Evolutionary conservation across 2,888 invertebrate species (phyloP), one percentile per base, ranked within the genome.

Genomic region (Antitype chi): DNA sequence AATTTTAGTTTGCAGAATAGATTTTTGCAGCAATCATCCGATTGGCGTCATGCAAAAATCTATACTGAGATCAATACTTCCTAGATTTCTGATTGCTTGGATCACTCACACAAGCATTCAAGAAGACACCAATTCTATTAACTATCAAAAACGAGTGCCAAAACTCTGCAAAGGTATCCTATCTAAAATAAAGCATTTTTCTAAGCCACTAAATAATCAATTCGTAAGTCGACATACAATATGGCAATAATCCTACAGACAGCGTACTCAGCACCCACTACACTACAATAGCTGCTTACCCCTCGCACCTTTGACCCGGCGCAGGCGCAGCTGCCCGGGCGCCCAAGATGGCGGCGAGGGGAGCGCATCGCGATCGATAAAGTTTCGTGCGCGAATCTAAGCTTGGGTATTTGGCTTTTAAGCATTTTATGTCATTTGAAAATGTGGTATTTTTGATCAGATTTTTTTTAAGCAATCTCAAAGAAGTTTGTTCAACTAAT

Each of bases 231-330:
- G 68, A 72, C 86, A 91, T 91, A 90, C 92, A 94, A 93, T 80
- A 93, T 92, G 93, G 92, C 92, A 87, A 88, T 92, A 93, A 94
- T 94, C 93, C 92, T 91, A 89, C 89, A 94, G 93, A 93, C 90
- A 91, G 88, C 85, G 89, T 80, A 91, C 93, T 93, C 92, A 90
- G 93, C 95, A 90, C 93, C 93, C 92, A 93, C 94, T 91, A 93
- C 89, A 91, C 88, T 89, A 92, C 92, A 93, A 93, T 90, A 92
- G 91, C 91, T 92, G 90, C 92, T 92, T 93, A 91, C 92, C 91
- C 91, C 92, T 89, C 90, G 87, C 94, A 95, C 96, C 96, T 96
- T 94, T 95, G 95, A 95, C 96, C 95, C 94, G 88, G 95, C 96
- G 95, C 93, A 76, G 81, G 94, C 91, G 96, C 96, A 96, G 96